Base-by-base conservation (phyloP, 1,140 invertebrate species). In the Marisa cornuarietis region DNA sequence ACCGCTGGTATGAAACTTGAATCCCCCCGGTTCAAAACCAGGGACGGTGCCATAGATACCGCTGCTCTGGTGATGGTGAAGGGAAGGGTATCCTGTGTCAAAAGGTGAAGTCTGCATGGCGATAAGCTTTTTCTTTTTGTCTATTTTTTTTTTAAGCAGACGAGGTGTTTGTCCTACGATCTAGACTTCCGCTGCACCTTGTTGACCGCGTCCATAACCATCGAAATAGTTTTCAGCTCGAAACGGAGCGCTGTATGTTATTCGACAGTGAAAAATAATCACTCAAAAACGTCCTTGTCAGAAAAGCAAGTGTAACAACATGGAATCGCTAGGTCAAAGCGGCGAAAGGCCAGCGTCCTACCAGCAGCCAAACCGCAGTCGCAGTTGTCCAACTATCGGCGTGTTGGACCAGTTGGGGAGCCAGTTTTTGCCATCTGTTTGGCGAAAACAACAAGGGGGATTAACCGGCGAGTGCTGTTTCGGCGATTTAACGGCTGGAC, bases 1-100 rank as follows among this genome's bases (percentile, higher is more conserved):
- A 71, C 83, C 83, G 68, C 83, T 83, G 42, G 85, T 83, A 62
- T 87, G 85, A 13, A 84, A 71, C 71, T 87, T 85, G 24, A 85
- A 82, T 16, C 83, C 78, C 42, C 80, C 83, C 10, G 84, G 79
- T 71, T 87, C 86, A 66, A 83, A 87, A 9, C 78, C 80, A 18
- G 81, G 76, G 51, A 83, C 77, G 54, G 81, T 74, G 22, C 82
- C 80, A 71, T 87, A 87, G 31, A 85, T 54, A 26, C 86, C 84
- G 42, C 20, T 52, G 31, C 6, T 26, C 10, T 76, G 61, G 42
- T 76, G 61, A 49, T 76, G 61, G n/a, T 76, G 61, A 22, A 66
- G 80, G 78, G 68, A 84, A n/a, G 82, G 83, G 18, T 83, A 83
- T 31, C 80, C 73, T 18, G 82, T 78, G 54, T 87, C 86, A 52